Conservation (phyloP, 2,113 vertebrate genomes). For the Orthonyx spaldingii region DNA sequence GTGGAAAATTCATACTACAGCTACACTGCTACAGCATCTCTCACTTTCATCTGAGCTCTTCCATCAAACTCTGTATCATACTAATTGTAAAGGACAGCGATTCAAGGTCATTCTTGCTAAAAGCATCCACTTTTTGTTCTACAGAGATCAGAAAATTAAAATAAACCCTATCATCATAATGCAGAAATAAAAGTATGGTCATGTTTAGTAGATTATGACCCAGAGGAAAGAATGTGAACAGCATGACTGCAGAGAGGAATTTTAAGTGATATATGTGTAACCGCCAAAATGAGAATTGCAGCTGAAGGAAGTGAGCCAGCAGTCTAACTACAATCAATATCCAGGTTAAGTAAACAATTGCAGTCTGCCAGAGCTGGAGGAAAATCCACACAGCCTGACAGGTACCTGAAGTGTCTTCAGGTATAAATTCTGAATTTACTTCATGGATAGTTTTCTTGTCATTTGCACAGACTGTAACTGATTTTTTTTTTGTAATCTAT, state of each 20-base stretch:
- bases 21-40: not conserved
- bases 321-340: constrained; percentile 32
- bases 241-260: not conserved
- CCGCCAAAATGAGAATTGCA: not conserved
- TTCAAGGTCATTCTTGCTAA: not conserved
- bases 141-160: not conserved
- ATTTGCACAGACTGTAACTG: not conserved
- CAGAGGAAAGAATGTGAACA: not conserved
- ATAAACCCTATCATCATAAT: not conserved
- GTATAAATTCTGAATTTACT: not conserved
- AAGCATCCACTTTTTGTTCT: not conserved
- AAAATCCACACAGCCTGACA: not conserved
- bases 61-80: not conserved
- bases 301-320: not conserved
- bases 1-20: not conserved
- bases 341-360: constrained; percentile 49
- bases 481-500: not conserved
- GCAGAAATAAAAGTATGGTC: not conserved
- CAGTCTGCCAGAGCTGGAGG: not conserved
- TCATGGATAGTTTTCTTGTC: not conserved
- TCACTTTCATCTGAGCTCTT: not conserved
- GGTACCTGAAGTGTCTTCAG: not conserved
- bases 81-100: not conserved
- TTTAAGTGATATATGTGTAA: not conserved
- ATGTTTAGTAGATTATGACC: not conserved